A percentile compares a stretch with the other conserved stretches of the same genome.
Evolutionary conservation across 1,140 invertebrate genomes (phyloP).

Genomic region (Micrasema longulum): DNA sequence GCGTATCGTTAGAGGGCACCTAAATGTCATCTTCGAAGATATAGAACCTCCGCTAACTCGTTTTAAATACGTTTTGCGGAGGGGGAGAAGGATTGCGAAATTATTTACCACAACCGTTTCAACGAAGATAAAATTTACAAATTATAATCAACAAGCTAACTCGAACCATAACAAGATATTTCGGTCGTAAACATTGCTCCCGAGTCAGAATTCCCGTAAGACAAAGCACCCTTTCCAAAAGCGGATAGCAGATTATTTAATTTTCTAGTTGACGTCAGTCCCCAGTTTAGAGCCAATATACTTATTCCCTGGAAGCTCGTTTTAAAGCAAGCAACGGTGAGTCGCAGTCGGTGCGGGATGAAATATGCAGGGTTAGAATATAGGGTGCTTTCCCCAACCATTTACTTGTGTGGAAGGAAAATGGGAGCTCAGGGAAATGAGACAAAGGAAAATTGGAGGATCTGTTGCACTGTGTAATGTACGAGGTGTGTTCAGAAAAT

Average conservation of each 20-base stretch:
- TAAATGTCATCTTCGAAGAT: conserved; percentile 7
- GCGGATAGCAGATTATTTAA: not conserved
- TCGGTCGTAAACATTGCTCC: too few relatives aligned
- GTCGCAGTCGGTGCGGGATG: conserved; percentile 4
- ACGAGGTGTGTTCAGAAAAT: too few relatives aligned
- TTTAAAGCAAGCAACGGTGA: conserved; percentile 3
- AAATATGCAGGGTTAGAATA: conserved; percentile 33
- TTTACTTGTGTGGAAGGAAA: not conserved
- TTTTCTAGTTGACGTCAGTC: not conserved
- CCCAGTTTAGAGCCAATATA: not conserved
- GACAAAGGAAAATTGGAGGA: conserved; percentile 6
- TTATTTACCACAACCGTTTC: too few relatives aligned
- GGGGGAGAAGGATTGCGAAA: too few relatives aligned
- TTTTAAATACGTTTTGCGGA: too few relatives aligned
- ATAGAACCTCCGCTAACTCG: too few relatives aligned
- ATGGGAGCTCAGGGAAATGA: not conserved
- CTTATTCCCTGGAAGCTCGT: conserved; percentile 3
- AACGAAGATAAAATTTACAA: too few relatives aligned
- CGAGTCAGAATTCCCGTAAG: too few relatives aligned
- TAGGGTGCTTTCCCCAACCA: not conserved
- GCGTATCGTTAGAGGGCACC: conserved; percentile 3
- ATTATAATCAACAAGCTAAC: too few relatives aligned
- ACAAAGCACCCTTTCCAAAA: too few relatives aligned
- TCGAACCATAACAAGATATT: too few relatives aligned
- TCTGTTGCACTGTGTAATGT: too few relatives aligned